Base-by-base conservation (phyloP, 2,113 vertebrate species). In the Martes martes region DNA sequence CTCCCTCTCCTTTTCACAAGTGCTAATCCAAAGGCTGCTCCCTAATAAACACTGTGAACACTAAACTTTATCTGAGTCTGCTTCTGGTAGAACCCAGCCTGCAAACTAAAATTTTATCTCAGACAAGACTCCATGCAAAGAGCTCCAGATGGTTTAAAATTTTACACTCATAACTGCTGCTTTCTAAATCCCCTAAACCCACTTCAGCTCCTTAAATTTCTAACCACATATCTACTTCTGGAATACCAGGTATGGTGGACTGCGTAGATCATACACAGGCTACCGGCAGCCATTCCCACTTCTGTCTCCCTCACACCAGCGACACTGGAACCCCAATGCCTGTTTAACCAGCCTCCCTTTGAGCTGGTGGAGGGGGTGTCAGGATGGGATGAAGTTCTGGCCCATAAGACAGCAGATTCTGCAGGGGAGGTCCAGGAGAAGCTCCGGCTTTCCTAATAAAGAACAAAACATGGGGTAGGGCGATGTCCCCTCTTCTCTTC, bases 131-230 rank as follows among this genome's bases (percentile, higher is more conserved):
- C 45, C 19, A 5, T 57, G 55, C 59, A 85, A 93, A 95, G 63
- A 78, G 52, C 92, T 57, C 36, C 57, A 67, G 31, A 79, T 63
- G 11, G 91, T 97, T 87, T 96, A 92, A 86, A 55, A 83, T 45
- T 61, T 87, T 4, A 90, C 1, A 96, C 2, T 79, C 18, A 6
- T 28, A 81, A 86, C 11, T 57, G 24, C 13, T 50, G 76, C 65
- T 96, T 91, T 84, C 39, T 69, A 84, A 74, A 89, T 81, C 85
- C 1, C 36, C 1, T 26, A 73, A 94, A 50, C n/a, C 28, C 80
- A 14, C 39, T 97, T 59, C 4, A 67, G 47, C 9, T 36, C 89
- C 63, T 84, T 93, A 45, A 42, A 78, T 18, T 87, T 88, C 52
- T 84, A 74, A 80, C 59, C 11, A 65, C 78, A 74, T 19, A 31